A percentile compares a stretch with the other conserved stretches of the same genome.
Evolutionary conservation across 2,888 invertebrate genomes (phyloP).

Genomic region (Rhogogaster chlorosoma): DNA sequence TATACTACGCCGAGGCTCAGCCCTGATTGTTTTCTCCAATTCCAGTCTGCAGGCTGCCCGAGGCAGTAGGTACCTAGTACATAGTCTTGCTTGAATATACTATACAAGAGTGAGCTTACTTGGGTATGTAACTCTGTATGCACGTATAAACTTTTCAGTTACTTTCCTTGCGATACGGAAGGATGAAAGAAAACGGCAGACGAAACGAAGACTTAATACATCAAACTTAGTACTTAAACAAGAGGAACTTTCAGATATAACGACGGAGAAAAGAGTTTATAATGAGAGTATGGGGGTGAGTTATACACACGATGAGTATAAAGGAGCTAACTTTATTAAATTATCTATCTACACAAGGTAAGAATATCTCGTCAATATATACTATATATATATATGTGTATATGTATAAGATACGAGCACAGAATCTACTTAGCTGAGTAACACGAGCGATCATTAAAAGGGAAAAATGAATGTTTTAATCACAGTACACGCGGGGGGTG

Average conservation of each 20-base stretch:
- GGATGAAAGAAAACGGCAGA: background rate
- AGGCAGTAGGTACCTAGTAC: conserved; percentile 5
- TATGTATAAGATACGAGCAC: background rate
- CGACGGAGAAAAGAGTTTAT: conserved; percentile 58
- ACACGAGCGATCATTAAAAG: background rate
- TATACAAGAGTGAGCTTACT: background rate
- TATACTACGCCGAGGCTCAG: conserved; percentile 23
- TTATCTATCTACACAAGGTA: background rate
- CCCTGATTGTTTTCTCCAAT: conserved; percentile 50
- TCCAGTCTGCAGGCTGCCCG: conserved; percentile 31
- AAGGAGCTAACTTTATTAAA: background rate
- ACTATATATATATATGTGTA: too few relatives aligned
- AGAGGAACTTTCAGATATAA: conserved; percentile 62
- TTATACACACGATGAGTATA: too few relatives aligned
- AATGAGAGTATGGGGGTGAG: conserved; percentile 47
- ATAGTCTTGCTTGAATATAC: background rate
- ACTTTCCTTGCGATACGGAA: background rate
- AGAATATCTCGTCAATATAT: background rate
- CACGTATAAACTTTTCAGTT: background rate
- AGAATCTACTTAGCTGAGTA: background rate
- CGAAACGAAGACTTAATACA: background rate
- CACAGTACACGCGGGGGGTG: background rate
- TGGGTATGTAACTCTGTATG: background rate
- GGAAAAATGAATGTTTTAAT: conserved; percentile 29
- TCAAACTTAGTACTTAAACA: conserved; percentile 23